Evolutionary conservation across 1,140 invertebrate genomes (phyloP), one percentile per base, ranked within the genome.

Genomic region (Varroa destructor): DNA sequence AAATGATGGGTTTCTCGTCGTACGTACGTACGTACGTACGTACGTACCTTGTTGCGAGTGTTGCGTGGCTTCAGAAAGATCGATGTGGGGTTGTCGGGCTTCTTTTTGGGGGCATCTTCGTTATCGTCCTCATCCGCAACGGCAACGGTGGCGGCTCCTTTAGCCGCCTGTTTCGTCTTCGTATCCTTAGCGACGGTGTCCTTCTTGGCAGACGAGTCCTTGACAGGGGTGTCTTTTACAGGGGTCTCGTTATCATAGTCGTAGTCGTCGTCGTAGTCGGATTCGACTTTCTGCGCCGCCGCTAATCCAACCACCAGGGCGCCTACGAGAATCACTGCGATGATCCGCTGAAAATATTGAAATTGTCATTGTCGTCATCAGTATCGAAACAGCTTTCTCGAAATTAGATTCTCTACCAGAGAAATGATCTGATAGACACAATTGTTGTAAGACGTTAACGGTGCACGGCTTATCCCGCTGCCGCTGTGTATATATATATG

Each of bases 241-340:
- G 61, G 61, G 12, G 14, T 46, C 12, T 67, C 61, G 61, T 67
- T 67, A 37, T 67, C 61, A 37, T 67, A 67, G 40, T 67, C 61
- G 61, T 67, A 67, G 37, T 67, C 61, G 46, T 67, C 61, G 61
- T 67, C 61, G 37, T 67, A 67, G 10, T 67, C 61, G 12, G 14
- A 12, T 40, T n/a, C 40, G 2, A 12, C 12, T 40, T 67, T 67
- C 37, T 67, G 61, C 1, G 61, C 61, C 40, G 14, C 37, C 37
- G 61, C 61, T 40, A 67, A 40, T 5, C 40, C 61, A 40, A 67
- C 61, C 2, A 67, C 40, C 46, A 67, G 61, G 46, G 46, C 61
- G 36, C 40, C 40, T 40, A 67, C 61, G 40, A 67, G 12, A 37
- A 67, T 10, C 12, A 67, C 61, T 37, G 46, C 46, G 46, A 51